Percentiles rank a stretch among this genome's conserved stretches.
Conservation (phyloP, 2,113 vertebrate species). For the Oplegnathus fasciatus region DNA sequence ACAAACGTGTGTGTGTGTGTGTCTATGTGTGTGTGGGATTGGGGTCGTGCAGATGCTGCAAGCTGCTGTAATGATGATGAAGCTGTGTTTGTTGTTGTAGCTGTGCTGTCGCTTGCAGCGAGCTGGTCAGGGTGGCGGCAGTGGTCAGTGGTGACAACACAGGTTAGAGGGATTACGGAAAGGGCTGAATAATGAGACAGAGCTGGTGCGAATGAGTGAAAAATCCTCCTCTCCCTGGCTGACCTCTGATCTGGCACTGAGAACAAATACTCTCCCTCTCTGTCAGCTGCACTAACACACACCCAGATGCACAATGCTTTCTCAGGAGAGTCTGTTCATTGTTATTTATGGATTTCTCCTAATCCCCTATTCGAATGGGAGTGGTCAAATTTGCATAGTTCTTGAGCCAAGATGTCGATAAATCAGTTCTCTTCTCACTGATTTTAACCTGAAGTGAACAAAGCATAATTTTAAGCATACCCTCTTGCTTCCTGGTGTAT, state of each 20-base stretch:
- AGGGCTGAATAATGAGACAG: constrained; percentile 77
- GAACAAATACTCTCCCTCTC: constrained; percentile 75
- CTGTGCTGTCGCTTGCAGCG: constrained; percentile 60
- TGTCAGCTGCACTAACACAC: constrained; percentile 76
- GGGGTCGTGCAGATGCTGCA: constrained; percentile 55
- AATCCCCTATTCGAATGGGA: constrained; percentile 41
- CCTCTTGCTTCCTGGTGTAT: constrained; percentile 45
- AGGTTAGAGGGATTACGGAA: constrained; percentile 72
- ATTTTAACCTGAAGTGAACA: constrained; percentile 60
- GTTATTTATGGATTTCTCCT: constrained; percentile 48
- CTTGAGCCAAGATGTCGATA: constrained; percentile 22
- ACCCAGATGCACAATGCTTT: constrained; percentile 55
- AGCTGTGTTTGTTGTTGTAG: constrained; percentile 80
- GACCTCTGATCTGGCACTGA: constrained; percentile 73
- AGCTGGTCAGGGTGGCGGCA: constrained; percentile 21
- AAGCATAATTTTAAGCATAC: constrained; percentile 24
- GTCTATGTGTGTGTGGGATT: constrained; percentile 47
- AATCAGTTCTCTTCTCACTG: constrained; percentile 22
- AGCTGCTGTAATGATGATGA: constrained; percentile 71
- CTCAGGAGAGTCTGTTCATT: constrained; percentile 46
- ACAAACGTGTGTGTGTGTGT: constrained; percentile 46
- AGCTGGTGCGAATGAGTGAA: constrained; percentile 70
- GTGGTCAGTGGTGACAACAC: constrained; percentile 66
- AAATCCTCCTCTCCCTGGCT: constrained; percentile 68
- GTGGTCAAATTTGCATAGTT: constrained; percentile 34